Base-by-base conservation (phyloP, 2,113 vertebrate species). In the Epinephelus moara region DNA sequence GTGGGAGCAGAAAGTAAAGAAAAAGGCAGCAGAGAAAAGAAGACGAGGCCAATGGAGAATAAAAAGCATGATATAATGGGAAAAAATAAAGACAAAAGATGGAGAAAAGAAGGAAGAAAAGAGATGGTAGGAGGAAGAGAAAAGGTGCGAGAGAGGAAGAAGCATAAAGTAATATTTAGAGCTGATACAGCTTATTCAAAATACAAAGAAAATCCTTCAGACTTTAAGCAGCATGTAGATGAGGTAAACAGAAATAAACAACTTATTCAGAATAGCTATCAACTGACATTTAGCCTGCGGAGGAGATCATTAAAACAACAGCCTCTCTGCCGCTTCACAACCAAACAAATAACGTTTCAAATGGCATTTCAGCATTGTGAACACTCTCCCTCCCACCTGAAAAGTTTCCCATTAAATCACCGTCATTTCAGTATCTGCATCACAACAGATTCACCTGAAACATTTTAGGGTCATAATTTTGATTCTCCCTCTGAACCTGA, bases 1-100 rank as follows among this genome's bases (percentile, higher is more conserved):
- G 88, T 2, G 30, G 50, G 33, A 73, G 33, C 40, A 78, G 23
- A 75, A 40, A 70, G 47, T 17, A 53, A 61, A 69, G 23, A 45
- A n/a, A 62, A 11, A 73, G 4, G 19, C 3, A 70, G 53, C 21
- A 69, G 11, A 63, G 49, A 8, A 52, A 17, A 27, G 30, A 23
- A 33, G 30, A 82, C 11, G 14, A n/a, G 47, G 13, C 1, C 40
- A 47, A 17, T 21, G 21, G 60, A 19, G 27, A 75, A 45, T 13
- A 59, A 13, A 60, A 4, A 30, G 40, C 30, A 18, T 1, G 33
- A 42, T 45, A 19, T 3, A 27, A 19, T 4, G 4, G 15, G 49
- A 23, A 4, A 42, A 60, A 55, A 63, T 30, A 21, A 37, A 42
- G 23, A 25, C 14, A 19, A 42, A n/a, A 3, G 7, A 19, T 14